A percentile compares a stretch with the other conserved stretches of the same genome.
Conservation (phyloP, 2,113 vertebrate species). For the Paraplagusia blochii region DNA sequence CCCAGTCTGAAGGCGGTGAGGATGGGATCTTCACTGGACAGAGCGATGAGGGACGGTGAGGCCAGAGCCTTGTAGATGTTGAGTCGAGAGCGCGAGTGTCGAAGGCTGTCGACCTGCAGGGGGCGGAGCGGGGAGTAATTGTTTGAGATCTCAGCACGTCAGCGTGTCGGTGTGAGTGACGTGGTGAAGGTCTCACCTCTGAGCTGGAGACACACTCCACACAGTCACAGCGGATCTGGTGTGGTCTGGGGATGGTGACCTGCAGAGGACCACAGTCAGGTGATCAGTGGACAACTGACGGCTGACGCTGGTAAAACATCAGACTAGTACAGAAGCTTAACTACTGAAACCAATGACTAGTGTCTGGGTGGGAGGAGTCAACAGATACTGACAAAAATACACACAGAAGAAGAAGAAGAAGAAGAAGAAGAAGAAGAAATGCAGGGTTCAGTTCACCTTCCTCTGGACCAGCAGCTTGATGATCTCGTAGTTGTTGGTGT, state of each 20-base stretch:
- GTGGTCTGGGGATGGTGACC: constrained; percentile 90
- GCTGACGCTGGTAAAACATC: too few species aligned
- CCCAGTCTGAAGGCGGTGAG: constrained; percentile 94
- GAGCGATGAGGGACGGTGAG: constrained; percentile 92
- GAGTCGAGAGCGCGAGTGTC: constrained; percentile 91
- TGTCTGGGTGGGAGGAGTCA: too few species aligned
- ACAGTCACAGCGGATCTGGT: constrained; percentile 96
- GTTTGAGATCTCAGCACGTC: too few species aligned
- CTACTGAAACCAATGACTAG: too few species aligned
- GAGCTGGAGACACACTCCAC: constrained; percentile 96
- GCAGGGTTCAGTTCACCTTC: constrained; percentile 63
- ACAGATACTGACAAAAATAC: too few species aligned
- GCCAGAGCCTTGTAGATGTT: constrained; percentile 97
- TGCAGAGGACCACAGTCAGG: background rate
- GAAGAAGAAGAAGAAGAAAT: too few species aligned
- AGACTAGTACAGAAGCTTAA: too few species aligned
- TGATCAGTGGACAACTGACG: too few species aligned
- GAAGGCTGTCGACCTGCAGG: constrained; percentile 86
- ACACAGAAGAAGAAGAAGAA: too few species aligned
- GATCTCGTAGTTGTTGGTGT: constrained; percentile 99
- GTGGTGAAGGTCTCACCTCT: constrained; percentile 67
- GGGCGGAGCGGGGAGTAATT: background rate
- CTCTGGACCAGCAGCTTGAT: constrained; percentile 96
- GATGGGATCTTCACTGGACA: constrained; percentile 86
- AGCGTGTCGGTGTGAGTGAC: too few species aligned